Evolutionary conservation across 2,888 invertebrate genomes (phyloP), one percentile per base, ranked within the genome.

Genomic region (Lochmaea capreae): DNA sequence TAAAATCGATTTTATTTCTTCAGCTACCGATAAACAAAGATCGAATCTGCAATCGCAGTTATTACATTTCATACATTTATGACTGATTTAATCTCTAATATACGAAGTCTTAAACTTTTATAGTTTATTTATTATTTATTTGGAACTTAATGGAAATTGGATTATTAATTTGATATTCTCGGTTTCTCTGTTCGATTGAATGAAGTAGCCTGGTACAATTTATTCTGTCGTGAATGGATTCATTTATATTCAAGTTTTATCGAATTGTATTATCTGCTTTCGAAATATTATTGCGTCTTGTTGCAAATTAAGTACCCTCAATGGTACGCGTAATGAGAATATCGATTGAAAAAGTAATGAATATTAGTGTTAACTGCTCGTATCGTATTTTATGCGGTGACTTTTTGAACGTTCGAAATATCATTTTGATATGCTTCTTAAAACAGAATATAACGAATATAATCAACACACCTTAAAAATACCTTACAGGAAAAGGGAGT

Each of bases 51-150:
- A 72, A 76, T 72, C 78, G 71, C 63, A 76, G 78, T 81, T 81
- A 80, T 84, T 84, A 84, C 67, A 83, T 80, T 79, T 79, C 82
- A 80, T 82, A 77, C 79, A 84, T 85, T 85, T 85, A 84, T 81
- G 82, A 81, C 82, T 81, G 84, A 85, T 84, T 84, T 84, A 83
- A 85, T 85, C 85, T 85, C 81, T 84, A 84, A 84, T 84, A 84
- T 83, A 82, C 82, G 81, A 81, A 82, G 84, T 81, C 84, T 85
- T 85, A 84, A 85, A 85, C 81, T 84, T 85, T 85, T 82, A 83
- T 83, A 81, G 83, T 84, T 83, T 83, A 81, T 83, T 80, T 78
- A 79, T 81, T 82, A 83, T 83, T 82, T 81, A 83, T 83, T 78
- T 78, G 77, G 67, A 76, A 67, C 76, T 74, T 78, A 78, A 80